These are phyloP conservation scores for Thalpophila matura DNA, from an alignment of 2,888 invertebrate species.

Conservation along the genomic window DNA sequence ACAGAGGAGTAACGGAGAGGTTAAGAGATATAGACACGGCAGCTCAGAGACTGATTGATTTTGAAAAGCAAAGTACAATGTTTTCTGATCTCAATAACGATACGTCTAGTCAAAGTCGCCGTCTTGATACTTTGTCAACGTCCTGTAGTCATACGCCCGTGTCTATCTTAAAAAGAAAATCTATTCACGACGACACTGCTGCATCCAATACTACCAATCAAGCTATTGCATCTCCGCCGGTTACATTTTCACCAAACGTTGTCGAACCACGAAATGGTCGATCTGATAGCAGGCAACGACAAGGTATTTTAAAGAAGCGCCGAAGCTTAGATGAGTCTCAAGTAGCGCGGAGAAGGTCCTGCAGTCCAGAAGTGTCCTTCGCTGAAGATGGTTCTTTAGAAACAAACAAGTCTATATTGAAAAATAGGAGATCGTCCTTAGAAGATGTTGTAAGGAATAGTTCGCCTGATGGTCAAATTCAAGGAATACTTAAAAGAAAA, in stretches of 20 bases:
- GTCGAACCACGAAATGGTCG: slow-evolving; percentile 92
- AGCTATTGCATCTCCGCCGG: slow-evolving; percentile 92
- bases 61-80: slow-evolving; percentile 90
- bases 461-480: slow-evolving; percentile 92
- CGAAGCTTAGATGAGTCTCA: slow-evolving; percentile 95
- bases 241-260: slow-evolving; percentile 95
- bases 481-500: slow-evolving; percentile 93
- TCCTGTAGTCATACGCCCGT: slow-evolving; percentile 88
- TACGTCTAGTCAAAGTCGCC: slow-evolving; percentile 89
- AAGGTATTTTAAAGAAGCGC: slow-evolving; percentile 96
- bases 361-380: slow-evolving; percentile 93
- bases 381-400: slow-evolving; percentile 90
- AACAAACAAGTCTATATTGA: slow-evolving; percentile 92
- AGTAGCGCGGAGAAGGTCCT: slow-evolving; percentile 92
- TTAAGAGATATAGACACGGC: slow-evolving; percentile 89
- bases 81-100: slow-evolving; percentile 90
- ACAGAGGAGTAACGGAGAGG: slow-evolving; percentile 86
- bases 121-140: slow-evolving; percentile 81
- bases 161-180: slow-evolving; percentile 93
- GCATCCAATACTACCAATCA: slow-evolving; percentile 88
- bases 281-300: slow-evolving; percentile 91
- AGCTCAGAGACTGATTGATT: slow-evolving; percentile 89
- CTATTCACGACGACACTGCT: slow-evolving; percentile 88
- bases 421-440: slow-evolving; percentile 93
- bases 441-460: slow-evolving; percentile 92